Evolutionary conservation across 1,140 invertebrate genomes (phyloP).

Genomic region (Polyergus mexicanus): DNA sequence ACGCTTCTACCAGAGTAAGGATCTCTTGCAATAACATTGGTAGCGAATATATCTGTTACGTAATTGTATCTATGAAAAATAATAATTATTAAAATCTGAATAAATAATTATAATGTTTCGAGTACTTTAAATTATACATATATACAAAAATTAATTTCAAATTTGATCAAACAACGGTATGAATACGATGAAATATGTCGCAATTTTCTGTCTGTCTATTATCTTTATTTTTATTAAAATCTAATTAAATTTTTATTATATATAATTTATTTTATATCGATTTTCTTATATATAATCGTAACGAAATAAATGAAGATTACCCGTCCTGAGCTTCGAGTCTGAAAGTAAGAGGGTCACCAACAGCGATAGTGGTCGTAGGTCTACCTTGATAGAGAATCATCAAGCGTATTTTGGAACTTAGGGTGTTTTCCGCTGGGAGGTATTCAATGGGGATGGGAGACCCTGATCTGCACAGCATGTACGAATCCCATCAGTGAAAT

Average conservation of each 20-base stretch:
- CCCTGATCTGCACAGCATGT: conserved; percentile 89
- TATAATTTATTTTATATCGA: not conserved
- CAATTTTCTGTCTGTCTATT: not conserved
- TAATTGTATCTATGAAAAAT: conserved; percentile 90
- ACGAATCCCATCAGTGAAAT: conserved; percentile 55
- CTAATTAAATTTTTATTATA: not conserved
- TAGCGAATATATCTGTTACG: conserved; percentile 96
- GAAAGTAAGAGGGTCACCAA: conserved; percentile 97
- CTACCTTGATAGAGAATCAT: conserved; percentile 95
- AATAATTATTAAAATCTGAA: conserved; percentile 1
- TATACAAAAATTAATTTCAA: not conserved
- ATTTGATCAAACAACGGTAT: not conserved
- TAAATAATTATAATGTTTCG: not conserved
- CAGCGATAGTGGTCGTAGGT: conserved; percentile 96
- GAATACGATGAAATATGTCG: not conserved
- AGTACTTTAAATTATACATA: not conserved
- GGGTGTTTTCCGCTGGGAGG: conserved; percentile 95
- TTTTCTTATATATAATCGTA: not conserved
- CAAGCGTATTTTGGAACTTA: conserved; percentile 94
- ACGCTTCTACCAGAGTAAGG: conserved; percentile 96
- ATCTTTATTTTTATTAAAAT: not conserved
- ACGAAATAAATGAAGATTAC: conserved; percentile 57
- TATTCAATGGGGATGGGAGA: conserved; percentile 97
- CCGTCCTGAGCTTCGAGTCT: conserved; percentile 95
- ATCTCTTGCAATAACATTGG: conserved; percentile 97